Percentiles rank a stretch among this genome's conserved stretches.
phyloP scores from a whole-genome alignment of 1,140 invertebrate species.

The Lucilia sericata region DNA sequence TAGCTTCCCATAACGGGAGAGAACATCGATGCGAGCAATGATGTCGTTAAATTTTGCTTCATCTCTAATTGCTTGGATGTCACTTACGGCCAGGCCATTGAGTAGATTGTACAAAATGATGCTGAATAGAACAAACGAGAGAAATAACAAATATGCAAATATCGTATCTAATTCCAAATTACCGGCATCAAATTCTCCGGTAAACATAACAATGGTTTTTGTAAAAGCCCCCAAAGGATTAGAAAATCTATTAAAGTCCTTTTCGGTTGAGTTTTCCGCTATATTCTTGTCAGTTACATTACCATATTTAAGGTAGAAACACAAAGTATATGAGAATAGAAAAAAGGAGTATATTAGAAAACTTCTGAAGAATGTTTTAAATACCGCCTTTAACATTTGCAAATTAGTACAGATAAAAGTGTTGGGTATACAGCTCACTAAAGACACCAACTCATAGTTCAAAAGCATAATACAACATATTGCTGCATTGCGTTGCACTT shows the following conservation, averaged over 20 bases:
- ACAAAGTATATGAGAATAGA: slow-evolving; percentile 82
- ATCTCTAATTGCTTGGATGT: slow-evolving; percentile 79
- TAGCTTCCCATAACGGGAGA: too few relatives aligned
- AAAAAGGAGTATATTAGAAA: slow-evolving; percentile 82
- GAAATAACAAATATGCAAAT: slow-evolving; percentile 79
- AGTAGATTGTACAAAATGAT: slow-evolving; percentile 85
- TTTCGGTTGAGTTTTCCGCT: slow-evolving; percentile 46
- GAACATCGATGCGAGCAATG: slow-evolving; percentile 70
- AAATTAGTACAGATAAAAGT: slow-evolving; percentile 78
- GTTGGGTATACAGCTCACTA: slow-evolving; percentile 81
- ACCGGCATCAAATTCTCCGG: slow-evolving; percentile 83
- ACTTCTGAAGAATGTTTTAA: slow-evolving; percentile 82
- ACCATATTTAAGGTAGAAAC: slow-evolving; percentile 75
- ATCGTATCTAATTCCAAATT: slow-evolving; percentile 78
- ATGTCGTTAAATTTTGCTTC: slow-evolving; percentile 82
- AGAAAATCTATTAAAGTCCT: slow-evolving; percentile 72
- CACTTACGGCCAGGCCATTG: slow-evolving; percentile 84
- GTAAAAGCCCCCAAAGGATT: slow-evolving; percentile 77
- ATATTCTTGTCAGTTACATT: slow-evolving; percentile 50
- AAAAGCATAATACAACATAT: slow-evolving; percentile 79
- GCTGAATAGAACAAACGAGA: slow-evolving; percentile 82
- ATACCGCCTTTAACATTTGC: slow-evolving; percentile 82
- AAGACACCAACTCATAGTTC: slow-evolving; percentile 78
- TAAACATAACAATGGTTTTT: slow-evolving; percentile 86
- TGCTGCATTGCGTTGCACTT: slow-evolving; percentile 71